These are phyloP conservation scores for Microctonus brassicae DNA, from an alignment of 2,888 invertebrate species.

Conservation along the genomic window DNA sequence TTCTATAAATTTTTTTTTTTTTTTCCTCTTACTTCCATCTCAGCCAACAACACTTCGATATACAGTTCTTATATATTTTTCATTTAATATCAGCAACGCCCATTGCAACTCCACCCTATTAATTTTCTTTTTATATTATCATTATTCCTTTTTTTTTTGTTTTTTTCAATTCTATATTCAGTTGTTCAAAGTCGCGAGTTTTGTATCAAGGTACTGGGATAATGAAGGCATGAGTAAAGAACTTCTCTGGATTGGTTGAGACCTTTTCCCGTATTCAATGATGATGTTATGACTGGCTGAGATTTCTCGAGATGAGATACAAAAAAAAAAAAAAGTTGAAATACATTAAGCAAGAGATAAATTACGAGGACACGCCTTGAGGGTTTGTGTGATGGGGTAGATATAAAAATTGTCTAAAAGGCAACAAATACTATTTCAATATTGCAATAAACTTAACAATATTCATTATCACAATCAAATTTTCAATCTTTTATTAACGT, in stretches of 20 bases:
- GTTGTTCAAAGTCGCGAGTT: background rate
- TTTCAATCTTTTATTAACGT: no score
- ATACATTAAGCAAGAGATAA: background rate
- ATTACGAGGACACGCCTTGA: background rate
- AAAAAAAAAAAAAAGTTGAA: background rate
- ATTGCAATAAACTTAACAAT: background rate
- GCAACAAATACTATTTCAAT: background rate
- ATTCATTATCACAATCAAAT: background rate
- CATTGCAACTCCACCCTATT: background rate
- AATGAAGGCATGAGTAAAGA: background rate
- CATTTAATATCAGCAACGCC: background rate
- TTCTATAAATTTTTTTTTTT: no score
- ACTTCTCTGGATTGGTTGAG: background rate
- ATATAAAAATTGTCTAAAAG: background rate
- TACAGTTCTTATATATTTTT: background rate
- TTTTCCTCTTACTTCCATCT: background rate
- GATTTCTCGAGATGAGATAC: background rate
- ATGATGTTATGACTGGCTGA: background rate
- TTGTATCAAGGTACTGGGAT: background rate
- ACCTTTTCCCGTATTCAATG: background rate
- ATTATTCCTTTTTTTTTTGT: background rate
- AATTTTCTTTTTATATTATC: background rate
- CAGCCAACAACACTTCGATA: background rate
- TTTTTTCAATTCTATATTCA: no score
- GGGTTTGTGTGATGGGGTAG: no score